phyloP scores from a whole-genome alignment of 2,888 invertebrate genomes.

The Tryphoninae sp. region DNA sequence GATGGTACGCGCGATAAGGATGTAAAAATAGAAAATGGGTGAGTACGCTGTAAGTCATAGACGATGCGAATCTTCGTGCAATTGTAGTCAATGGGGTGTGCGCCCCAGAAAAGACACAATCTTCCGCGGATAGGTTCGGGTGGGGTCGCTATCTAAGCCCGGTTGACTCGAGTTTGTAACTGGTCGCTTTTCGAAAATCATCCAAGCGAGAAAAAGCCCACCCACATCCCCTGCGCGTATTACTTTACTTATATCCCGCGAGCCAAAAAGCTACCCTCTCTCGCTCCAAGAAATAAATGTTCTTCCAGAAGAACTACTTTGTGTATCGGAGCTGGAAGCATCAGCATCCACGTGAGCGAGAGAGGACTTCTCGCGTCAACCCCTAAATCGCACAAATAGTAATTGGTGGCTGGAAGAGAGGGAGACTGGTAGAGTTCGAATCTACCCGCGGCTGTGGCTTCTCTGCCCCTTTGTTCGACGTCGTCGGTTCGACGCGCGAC shows the following conservation, averaged over 20 bases:
- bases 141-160: constrained; percentile 15
- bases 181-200: constrained; percentile 35
- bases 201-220: constrained; percentile 25
- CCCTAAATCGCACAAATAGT: constrained; percentile 40
- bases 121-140: not conserved
- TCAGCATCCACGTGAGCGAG: constrained; percentile 27
- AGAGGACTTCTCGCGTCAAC: constrained; percentile 31
- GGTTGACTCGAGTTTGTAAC: constrained; percentile 42
- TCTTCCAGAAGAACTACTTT: constrained; percentile 10
- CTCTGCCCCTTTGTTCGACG: constrained; percentile 67
- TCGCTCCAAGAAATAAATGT: constrained; percentile 5
- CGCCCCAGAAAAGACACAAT: constrained; percentile 10
- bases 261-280: not conserved
- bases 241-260: constrained; percentile 7
- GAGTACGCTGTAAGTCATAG: not conserved
- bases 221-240: constrained; percentile 33
- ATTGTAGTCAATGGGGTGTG: constrained; percentile 34
- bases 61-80: constrained; percentile 29
- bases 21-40: not conserved
- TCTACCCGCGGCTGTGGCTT: constrained; percentile 40
- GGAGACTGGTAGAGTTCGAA: not conserved
- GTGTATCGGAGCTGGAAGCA: constrained; percentile 26
- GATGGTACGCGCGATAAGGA: not conserved
- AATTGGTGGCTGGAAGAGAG: constrained; percentile 34
- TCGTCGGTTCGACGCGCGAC: constrained; percentile 62